These are phyloP conservation scores for Epizoanthus fatuus DNA, from an alignment of 92 coral and sea anemone genomes.

Conservation along the genomic window DNA sequence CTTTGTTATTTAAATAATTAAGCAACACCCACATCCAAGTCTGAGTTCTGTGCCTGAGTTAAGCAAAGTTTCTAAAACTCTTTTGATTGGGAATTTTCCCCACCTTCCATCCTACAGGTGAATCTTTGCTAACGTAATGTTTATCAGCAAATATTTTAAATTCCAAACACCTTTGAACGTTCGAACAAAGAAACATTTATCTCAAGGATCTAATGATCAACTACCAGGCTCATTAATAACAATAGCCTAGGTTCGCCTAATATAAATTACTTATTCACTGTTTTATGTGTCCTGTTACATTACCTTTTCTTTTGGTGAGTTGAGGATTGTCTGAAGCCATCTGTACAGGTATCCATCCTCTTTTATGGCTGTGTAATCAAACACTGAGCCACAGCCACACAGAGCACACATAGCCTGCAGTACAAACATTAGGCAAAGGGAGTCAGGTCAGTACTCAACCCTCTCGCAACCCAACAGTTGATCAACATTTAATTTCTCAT, in stretches of 20 bases:
- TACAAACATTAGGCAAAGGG: neutral
- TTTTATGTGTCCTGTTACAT: neutral
- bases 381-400: slow-evolving; percentile 93
- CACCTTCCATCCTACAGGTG: too few relatives aligned
- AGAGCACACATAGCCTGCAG: slow-evolving; percentile 95
- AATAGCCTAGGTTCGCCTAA: neutral
- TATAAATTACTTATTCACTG: neutral
- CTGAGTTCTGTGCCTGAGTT: too few relatives aligned
- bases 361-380: slow-evolving; percentile 84
- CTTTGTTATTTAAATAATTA: neutral
- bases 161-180: too few relatives aligned
- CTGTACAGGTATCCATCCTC: slow-evolving; percentile 89
- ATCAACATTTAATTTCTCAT: neutral
- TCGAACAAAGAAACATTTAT: neutral
- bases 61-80: too few relatives aligned
- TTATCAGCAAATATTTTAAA: too few relatives aligned
- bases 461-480: neutral
- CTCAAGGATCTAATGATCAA: neutral
- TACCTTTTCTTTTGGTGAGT: slow-evolving; percentile 97
- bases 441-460: neutral
- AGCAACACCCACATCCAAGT: too few relatives aligned
- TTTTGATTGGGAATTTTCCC: too few relatives aligned
- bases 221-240: neutral
- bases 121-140: too few relatives aligned
- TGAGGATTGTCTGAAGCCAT: slow-evolving; percentile 92